These are phyloP conservation scores for Umimayanthus chanpuru DNA, from an alignment of 92 coral and sea anemone species.

Conservation along the genomic window DNA sequence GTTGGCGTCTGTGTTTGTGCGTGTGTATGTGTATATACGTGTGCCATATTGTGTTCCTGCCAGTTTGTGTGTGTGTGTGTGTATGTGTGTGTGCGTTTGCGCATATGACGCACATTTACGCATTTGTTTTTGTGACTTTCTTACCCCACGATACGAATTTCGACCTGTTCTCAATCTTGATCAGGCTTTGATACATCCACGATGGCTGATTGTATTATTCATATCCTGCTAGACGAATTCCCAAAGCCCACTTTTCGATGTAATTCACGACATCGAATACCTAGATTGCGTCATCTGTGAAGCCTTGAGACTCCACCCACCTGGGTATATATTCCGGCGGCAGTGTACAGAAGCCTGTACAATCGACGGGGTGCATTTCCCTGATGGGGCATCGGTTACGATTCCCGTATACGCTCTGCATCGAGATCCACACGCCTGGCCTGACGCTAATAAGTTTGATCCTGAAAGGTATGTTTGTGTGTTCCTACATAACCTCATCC, in stretches of 20 bases:
- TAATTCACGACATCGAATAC: not conserved
- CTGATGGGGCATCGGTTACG: not conserved
- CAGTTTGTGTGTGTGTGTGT: no score
- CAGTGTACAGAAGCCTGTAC: not conserved
- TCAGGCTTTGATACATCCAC: no score
- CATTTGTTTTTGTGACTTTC: no score
- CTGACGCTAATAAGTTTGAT: not conserved
- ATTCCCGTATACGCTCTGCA: not conserved
- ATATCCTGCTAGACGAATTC: no score
- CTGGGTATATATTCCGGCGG: not conserved
- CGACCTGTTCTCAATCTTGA: no score
- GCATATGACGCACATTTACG: no score
- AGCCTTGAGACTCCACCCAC: not conserved
- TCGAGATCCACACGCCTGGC: not conserved
- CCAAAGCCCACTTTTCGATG: not conserved
- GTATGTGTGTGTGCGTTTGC: no score
- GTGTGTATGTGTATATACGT: no score
- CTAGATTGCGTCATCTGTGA: slow-evolving; percentile 1
- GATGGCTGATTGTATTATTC: no score
- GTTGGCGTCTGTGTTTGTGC: no score
- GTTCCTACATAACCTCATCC: not conserved
- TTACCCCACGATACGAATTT: no score
- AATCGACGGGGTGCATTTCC: not conserved
- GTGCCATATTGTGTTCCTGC: no score
- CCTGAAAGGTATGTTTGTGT: not conserved